A percentile compares a stretch with the other conserved stretches of the same genome.
Evolutionary conservation across 2,113 vertebrate species (phyloP).

Genomic region (Catharus minimus): DNA sequence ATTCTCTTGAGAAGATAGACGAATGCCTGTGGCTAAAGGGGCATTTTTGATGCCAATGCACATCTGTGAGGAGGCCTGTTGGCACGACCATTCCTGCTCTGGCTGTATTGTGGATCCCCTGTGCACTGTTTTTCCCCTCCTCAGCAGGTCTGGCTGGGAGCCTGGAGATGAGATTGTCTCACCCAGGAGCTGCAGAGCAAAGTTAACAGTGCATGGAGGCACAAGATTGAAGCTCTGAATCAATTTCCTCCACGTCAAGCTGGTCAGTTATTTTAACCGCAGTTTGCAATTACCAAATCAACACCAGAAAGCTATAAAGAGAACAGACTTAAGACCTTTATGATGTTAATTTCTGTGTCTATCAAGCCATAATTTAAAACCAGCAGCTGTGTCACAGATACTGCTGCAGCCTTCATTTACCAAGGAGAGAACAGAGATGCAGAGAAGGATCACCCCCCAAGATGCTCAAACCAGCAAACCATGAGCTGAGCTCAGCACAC

Average conservation of each 20-base stretch:
- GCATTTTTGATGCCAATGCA: neutral
- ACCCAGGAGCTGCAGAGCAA: neutral
- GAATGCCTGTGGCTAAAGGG: accelerated
- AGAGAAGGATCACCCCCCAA: neutral
- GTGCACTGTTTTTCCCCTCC: neutral
- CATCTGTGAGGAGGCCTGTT: accelerated
- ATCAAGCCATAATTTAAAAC: slow-evolving; percentile 11
- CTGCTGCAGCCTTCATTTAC: neutral
- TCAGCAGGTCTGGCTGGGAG: neutral
- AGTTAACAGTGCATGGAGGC: slow-evolving; percentile 5
- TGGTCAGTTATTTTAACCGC: slow-evolving; percentile 7
- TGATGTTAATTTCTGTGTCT: slow-evolving; percentile 8
- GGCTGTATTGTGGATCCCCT: neutral
- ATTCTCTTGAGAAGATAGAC: neutral
- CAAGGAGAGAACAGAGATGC: neutral
- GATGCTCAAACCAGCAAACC: neutral
- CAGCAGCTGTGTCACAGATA: neutral
- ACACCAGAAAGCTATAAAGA: neutral
- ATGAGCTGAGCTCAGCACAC: neutral
- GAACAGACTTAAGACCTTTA: neutral
- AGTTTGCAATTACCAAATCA: slow-evolving; percentile 20
- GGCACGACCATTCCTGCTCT: neutral
- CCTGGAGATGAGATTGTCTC: neutral
- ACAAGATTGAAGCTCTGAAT: slow-evolving; percentile 34
- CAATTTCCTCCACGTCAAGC: slow-evolving; percentile 14